A percentile compares a stretch with the other conserved stretches of the same genome.
Evolutionary conservation across 1,140 invertebrate genomes (phyloP).

Genomic region (Aphidius ervi): DNA sequence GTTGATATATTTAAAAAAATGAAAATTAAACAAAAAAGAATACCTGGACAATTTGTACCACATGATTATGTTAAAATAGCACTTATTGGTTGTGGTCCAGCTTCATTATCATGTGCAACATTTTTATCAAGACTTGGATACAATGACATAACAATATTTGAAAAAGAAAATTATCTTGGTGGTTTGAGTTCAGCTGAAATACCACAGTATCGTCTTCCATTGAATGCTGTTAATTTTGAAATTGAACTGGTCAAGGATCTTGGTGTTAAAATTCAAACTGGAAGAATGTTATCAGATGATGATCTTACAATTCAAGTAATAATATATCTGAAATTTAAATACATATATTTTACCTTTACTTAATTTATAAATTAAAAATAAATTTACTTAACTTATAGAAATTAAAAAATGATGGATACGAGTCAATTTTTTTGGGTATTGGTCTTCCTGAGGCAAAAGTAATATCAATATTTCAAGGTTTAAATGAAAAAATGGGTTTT

Average conservation of each 20-base stretch:
- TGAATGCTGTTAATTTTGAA: conserved; percentile 90
- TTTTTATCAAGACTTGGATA: conserved; percentile 93
- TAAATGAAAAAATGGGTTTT: conserved; percentile 80
- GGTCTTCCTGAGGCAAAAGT: conserved; percentile 88
- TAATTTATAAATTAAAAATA: no score
- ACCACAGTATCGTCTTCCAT: conserved; percentile 93
- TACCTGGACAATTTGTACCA: conserved; percentile 60
- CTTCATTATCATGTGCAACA: conserved; percentile 94
- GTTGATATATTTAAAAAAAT: conserved; percentile 93
- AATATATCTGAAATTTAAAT: conserved; percentile 21
- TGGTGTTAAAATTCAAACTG: conserved; percentile 79
- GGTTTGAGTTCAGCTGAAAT: conserved; percentile 94
- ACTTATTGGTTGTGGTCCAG: conserved; percentile 90
- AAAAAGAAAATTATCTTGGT: conserved; percentile 82
- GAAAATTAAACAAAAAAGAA: conserved; percentile 80
- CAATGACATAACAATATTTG: conserved; percentile 86
- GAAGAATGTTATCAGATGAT: conserved; percentile 58
- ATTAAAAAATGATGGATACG: conserved; percentile 65
- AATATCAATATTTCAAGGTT: conserved; percentile 73
- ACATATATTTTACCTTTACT: no score
- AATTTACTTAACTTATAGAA: conserved; percentile 47
- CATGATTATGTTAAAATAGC: conserved; percentile 76
- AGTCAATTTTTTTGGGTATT: conserved; percentile 89
- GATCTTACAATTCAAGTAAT: conserved; percentile 73
- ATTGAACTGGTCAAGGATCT: conserved; percentile 86